Percentiles rank a stretch among this genome's conserved stretches.
These are phyloP conservation scores for Craseonycteris thonglongyai DNA, from an alignment of 2,113 vertebrate genomes.

Conservation along the genomic window DNA sequence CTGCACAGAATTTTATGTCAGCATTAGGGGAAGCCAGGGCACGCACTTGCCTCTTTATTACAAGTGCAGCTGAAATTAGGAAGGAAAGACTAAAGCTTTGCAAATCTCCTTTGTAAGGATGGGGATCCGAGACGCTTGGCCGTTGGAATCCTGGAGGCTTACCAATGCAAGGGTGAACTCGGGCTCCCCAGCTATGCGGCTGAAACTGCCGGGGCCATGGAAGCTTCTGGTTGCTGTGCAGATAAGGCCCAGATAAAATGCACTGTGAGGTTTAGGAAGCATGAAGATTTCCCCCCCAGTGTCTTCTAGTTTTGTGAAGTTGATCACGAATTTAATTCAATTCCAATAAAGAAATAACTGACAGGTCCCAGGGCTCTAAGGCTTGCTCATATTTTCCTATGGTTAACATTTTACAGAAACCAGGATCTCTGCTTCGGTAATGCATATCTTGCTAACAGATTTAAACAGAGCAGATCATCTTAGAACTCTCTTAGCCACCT, in stretches of 20 bases:
- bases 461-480: neutral
- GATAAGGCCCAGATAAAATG: neutral
- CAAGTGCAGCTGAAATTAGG: neutral
- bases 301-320: neutral
- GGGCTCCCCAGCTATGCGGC: neutral
- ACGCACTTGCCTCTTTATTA: neutral
- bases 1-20: neutral
- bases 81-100: neutral
- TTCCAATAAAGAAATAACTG: neutral
- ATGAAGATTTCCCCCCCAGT: neutral
- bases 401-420: neutral
- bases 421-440: neutral
- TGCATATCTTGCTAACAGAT: neutral
- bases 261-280: neutral
- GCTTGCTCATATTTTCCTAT: neutral
- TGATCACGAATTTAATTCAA: neutral
- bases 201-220: neutral
- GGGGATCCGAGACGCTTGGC: neutral
- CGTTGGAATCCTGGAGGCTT: neutral
- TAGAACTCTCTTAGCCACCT: neutral
- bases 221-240: neutral
- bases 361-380: neutral
- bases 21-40: neutral
- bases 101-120: neutral
- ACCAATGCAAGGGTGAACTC: neutral